phyloP scores from a whole-genome alignment of 2,113 vertebrate species.

The Carlito syrichta region DNA sequence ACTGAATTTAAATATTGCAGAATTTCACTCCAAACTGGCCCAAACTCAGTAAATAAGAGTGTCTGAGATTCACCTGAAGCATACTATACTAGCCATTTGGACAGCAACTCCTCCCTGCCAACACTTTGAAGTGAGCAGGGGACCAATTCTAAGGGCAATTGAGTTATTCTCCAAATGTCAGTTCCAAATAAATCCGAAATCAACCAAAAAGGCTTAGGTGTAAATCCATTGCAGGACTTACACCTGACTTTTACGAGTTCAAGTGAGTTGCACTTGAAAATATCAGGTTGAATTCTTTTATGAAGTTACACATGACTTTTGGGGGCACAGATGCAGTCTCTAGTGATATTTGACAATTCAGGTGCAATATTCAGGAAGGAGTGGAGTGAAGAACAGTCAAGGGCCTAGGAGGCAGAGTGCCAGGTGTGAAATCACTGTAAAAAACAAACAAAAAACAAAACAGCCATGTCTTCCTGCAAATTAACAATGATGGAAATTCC shows the following conservation, averaged over 20 bases:
- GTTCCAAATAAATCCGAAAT: conserved; percentile 55
- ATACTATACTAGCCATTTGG: not conserved
- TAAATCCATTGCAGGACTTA: conserved; percentile 58
- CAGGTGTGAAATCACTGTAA: not conserved
- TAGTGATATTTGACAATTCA: not conserved
- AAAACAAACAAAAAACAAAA: too few species aligned
- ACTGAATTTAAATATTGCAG: not conserved
- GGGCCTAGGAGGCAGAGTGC: not conserved
- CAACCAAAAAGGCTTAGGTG: conserved; percentile 45
- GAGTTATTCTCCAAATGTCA: conserved; percentile 64
- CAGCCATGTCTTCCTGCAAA: not conserved
- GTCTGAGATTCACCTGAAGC: not conserved
- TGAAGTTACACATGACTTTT: not conserved
- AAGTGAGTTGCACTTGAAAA: conserved; percentile 44
- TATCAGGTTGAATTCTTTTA: conserved; percentile 50
- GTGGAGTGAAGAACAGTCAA: not conserved
- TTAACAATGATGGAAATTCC: not conserved
- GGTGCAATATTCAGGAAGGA: not conserved
- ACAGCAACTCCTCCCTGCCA: not conserved
- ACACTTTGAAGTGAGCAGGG: not conserved
- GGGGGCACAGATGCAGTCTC: not conserved
- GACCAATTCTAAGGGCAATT: not conserved
- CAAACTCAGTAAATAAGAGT: not conserved
- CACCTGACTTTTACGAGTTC: conserved; percentile 62
- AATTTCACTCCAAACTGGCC: not conserved